Conservation (phyloP, 2,888 invertebrate genomes). For the Plutella xylostella region DNA sequence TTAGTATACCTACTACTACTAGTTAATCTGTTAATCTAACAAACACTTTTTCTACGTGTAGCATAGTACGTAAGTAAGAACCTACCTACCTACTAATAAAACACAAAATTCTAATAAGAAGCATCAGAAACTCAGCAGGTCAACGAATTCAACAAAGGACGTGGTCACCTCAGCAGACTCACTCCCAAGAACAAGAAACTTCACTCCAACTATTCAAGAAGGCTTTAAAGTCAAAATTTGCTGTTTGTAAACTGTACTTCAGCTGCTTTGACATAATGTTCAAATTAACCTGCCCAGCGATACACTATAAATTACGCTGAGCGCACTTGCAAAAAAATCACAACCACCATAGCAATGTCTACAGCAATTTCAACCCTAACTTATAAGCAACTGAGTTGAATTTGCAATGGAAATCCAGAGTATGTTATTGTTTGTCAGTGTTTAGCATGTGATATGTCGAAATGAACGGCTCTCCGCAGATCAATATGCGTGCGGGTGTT, state of each 20-base stretch:
- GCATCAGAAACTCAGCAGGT: too few relatives aligned
- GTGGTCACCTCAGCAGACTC: too few relatives aligned
- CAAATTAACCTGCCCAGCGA: background rate
- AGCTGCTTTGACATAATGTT: background rate
- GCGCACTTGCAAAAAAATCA: background rate
- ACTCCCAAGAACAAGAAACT: too few relatives aligned
- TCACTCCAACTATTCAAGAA: too few relatives aligned
- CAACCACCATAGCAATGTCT: background rate
- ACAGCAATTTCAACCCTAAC: slow-evolving; percentile 3
- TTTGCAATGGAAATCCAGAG: slow-evolving; percentile 22
- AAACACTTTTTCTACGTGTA: too few relatives aligned
- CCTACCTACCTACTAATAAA: too few relatives aligned
- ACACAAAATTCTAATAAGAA: too few relatives aligned
- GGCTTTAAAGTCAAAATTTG: too few relatives aligned
- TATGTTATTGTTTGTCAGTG: slow-evolving; percentile 65
- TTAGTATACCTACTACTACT: too few relatives aligned
- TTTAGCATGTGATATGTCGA: slow-evolving; percentile 69
- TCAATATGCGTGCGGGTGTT: slow-evolving; percentile 69
- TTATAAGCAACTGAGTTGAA: slow-evolving; percentile 18
- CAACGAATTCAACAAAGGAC: too few relatives aligned
- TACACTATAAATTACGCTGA: background rate
- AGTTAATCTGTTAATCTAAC: too few relatives aligned
- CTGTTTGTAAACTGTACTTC: background rate
- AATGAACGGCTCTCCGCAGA: slow-evolving; percentile 60
- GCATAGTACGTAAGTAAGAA: too few relatives aligned